A percentile compares a stretch with the other conserved stretches of the same genome.
phyloP scores from a whole-genome alignment of 1,140 invertebrate genomes.

The Macrotrachela quadricornifera region DNA sequence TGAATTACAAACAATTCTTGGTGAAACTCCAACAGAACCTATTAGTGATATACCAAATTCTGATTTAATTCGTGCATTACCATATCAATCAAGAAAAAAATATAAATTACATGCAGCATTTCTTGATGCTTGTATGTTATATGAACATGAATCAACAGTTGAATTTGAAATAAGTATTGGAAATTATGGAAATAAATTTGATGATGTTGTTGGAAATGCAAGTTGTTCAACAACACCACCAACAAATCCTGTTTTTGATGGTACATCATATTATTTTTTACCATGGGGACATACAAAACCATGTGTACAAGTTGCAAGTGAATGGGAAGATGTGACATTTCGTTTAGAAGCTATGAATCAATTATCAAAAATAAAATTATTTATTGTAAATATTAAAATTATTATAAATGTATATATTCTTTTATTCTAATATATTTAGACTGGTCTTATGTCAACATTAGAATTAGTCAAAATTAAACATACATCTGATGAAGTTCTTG shows the following conservation, averaged over 20 bases:
- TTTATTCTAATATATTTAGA: too few species aligned
- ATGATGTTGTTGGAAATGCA: slow-evolving; percentile 28
- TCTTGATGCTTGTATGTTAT: slow-evolving; percentile 31
- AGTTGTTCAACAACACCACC: slow-evolving; percentile 32
- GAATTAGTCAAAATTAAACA: too few species aligned
- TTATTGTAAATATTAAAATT: background rate
- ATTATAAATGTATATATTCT: too few species aligned
- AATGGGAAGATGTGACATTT: slow-evolving; percentile 34
- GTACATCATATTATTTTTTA: slow-evolving; percentile 34
- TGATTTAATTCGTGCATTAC: slow-evolving; percentile 13
- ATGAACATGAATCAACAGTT: slow-evolving; percentile 26
- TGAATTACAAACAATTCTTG: slow-evolving; percentile 27
- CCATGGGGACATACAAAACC: slow-evolving; percentile 34
- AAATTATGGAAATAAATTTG: slow-evolving; percentile 34
- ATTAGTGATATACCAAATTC: background rate
- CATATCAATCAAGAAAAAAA: slow-evolving; percentile 28
- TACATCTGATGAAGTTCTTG: too few species aligned
- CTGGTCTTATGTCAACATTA: too few species aligned
- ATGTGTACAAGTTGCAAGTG: slow-evolving; percentile 28
- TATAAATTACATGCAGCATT: slow-evolving; percentile 31
- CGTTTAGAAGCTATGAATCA: slow-evolving; percentile 29
- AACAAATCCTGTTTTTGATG: slow-evolving; percentile 36
- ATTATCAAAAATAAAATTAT: slow-evolving; percentile 1
- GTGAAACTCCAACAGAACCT: slow-evolving; percentile 13
- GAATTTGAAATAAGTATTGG: slow-evolving; percentile 34